phyloP scores from a whole-genome alignment of 2,113 vertebrate genomes.

The Coracopsis vasa region DNA sequence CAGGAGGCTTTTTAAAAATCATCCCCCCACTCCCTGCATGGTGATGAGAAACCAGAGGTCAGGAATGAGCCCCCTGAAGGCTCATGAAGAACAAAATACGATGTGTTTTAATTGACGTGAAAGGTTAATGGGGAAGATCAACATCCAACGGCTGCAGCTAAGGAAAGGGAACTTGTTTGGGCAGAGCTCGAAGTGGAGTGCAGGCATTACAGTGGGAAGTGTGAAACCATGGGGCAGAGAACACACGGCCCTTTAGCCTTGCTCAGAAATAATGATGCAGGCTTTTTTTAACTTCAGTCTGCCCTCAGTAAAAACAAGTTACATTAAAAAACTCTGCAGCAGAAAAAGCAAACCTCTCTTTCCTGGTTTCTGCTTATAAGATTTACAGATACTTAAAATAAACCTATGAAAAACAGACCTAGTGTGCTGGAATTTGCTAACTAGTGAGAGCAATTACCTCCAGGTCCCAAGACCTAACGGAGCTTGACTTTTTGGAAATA shows the following conservation, averaged over 20 bases:
- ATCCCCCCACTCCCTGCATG: not conserved
- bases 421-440: conserved; percentile 69
- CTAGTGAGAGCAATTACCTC: conserved; percentile 69
- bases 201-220: conserved; percentile 11
- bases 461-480: conserved; percentile 55
- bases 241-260: not conserved
- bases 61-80: conserved; percentile 35
- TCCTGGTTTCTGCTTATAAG: conserved; percentile 72
- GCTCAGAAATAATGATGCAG: conserved; percentile 57
- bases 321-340: conserved; percentile 11
- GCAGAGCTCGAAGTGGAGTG: not conserved
- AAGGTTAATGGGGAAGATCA: conserved; percentile 22
- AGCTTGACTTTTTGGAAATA: conserved; percentile 67
- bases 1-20: not conserved
- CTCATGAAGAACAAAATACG: not conserved
- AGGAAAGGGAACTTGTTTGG: conserved; percentile 27
- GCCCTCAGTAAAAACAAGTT: conserved; percentile 64
- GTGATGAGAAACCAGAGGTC: conserved; percentile 42
- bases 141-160: not conserved
- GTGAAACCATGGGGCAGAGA: conserved; percentile 43
- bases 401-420: conserved; percentile 71
- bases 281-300: conserved; percentile 41
- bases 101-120: not conserved
- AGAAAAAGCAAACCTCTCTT: conserved; percentile 66
- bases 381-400: conserved; percentile 79